Conservation (phyloP, 1,140 invertebrate species). For the roundworm (Caenorhabditis elegans) region WBcel235 BX284605.5:11267001-11267500, state of each 20-base stretch:
- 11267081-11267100: not conserved
- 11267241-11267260: not conserved
- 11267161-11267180: not conserved
- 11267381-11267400: not conserved
- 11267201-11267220: not conserved
- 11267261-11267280: too few species aligned
- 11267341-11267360: not conserved
- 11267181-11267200: not conserved
- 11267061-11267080: not conserved
- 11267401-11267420: too few species aligned
- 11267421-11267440: not conserved
- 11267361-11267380: not conserved
- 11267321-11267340: conserved; percentile 2
- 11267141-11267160: not conserved
- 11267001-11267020: too few species aligned
- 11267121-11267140: not conserved
- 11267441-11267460: not conserved
- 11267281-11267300: too few species aligned
- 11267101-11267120: not conserved
- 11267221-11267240: not conserved
- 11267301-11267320: not conserved
- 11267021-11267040: not conserved
- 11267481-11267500: not conserved
- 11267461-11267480: not conserved
- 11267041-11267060: not conserved